Evolutionary conservation across 2,888 invertebrate genomes (phyloP).

Genomic region (Napeogenes inachia): DNA sequence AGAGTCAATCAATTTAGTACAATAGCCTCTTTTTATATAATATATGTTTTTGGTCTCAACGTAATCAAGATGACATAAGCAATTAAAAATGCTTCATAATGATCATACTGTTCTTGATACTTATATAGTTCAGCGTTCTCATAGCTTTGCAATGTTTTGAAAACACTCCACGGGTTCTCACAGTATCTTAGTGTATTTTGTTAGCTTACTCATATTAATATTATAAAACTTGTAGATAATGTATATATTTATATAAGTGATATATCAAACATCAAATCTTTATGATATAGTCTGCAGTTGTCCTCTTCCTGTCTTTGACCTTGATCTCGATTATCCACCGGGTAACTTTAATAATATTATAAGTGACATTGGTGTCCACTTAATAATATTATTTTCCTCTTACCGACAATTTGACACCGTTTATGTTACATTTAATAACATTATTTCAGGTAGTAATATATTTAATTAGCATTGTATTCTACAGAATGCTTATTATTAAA

Average conservation of each 20-base stretch:
- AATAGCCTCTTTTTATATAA: too few relatives aligned
- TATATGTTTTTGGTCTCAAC: too few relatives aligned
- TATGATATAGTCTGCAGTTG: constrained; percentile 2
- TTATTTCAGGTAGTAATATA: background rate
- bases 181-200: constrained; percentile 33
- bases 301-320: constrained; percentile 22
- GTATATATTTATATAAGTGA: too few relatives aligned
- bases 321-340: constrained; percentile 12
- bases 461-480: too few relatives aligned
- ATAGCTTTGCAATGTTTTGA: constrained; percentile 45
- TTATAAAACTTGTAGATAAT: too few relatives aligned
- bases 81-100: too few relatives aligned
- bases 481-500: too few relatives aligned
- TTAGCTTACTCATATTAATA: too few relatives aligned
- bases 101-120: too few relatives aligned
- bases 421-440: constrained; percentile 18
- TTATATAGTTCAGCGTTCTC: constrained; percentile 8
- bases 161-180: constrained; percentile 57
- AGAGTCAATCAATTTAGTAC: too few relatives aligned
- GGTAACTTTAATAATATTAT: constrained; percentile 7
- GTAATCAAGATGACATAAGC: too few relatives aligned
- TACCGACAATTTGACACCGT: constrained; percentile 21
- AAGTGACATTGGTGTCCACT: constrained; percentile 17
- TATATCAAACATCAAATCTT: too few relatives aligned
- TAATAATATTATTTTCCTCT: constrained; percentile 27